Evolutionary conservation across 2,797 vertebrate genomes (phyloP).

Genomic region (Silurus aristotelis): DNA sequence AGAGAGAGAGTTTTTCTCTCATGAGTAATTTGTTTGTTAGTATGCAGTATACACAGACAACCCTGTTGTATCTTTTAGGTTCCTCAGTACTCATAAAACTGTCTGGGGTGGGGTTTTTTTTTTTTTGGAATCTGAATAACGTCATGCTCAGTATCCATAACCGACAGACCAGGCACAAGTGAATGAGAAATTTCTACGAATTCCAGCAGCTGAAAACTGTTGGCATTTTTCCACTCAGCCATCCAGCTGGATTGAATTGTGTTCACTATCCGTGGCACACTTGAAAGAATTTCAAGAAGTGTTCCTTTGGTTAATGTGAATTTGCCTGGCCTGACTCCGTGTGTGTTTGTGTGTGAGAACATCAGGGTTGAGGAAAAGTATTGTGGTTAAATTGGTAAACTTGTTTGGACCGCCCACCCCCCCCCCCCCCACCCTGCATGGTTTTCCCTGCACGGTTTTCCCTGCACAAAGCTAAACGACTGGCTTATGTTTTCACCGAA

Average conservation of each 20-base stretch:
- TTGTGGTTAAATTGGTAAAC: neutral
- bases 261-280: neutral
- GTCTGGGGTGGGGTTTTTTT: neutral
- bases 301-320: slow-evolving; percentile 20
- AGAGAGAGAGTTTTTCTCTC: neutral
- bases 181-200: slow-evolving; percentile 32
- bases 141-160: slow-evolving; percentile 17
- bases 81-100: neutral
- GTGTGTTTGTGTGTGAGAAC: neutral
- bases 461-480: neutral
- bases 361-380: neutral
- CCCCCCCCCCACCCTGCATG: neutral
- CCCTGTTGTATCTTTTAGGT: neutral
- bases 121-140: slow-evolving; percentile 12
- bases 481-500: neutral
- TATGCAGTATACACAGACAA: neutral
- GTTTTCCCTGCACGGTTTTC: neutral
- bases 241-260: slow-evolving; percentile 33
- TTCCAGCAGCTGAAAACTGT: slow-evolving; percentile 12
- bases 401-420: too few species aligned
- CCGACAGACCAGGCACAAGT: slow-evolving; percentile 33
- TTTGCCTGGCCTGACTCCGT: slow-evolving; percentile 13
- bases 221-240: slow-evolving; percentile 23
- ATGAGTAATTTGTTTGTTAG: neutral
- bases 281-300: slow-evolving; percentile 12